phyloP scores from a whole-genome alignment of 2,113 vertebrate species.

The Sebastes fasciatus region DNA sequence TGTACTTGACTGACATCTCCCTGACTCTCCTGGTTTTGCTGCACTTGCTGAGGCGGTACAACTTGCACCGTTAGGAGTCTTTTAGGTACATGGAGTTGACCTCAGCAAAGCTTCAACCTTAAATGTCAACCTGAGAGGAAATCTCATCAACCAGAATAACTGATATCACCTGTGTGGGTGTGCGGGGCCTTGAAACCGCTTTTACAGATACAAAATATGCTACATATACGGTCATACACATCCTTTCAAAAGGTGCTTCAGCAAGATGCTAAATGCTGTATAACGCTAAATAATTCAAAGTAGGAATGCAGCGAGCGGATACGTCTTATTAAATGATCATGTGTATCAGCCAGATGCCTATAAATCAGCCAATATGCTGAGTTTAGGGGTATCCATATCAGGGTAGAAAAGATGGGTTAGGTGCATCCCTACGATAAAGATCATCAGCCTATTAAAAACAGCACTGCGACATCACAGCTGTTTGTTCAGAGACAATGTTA shows the following conservation, averaged over 20 bases:
- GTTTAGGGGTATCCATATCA: not conserved
- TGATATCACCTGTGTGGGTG: not conserved
- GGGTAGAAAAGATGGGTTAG: not conserved
- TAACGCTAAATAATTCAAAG: constrained; percentile 59
- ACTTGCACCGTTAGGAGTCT: not conserved
- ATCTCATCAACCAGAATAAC: constrained; percentile 2
- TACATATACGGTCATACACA: not conserved
- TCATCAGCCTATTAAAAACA: constrained; percentile 22
- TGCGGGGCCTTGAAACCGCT: not conserved
- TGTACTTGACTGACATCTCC: not conserved
- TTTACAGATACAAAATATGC: not conserved
- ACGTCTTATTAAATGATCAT: constrained; percentile 22
- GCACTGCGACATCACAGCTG: constrained; percentile 12
- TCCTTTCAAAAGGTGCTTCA: constrained; percentile 23
- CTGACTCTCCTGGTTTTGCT: not conserved
- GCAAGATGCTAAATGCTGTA: constrained; percentile 22
- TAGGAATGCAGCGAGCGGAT: constrained; percentile 27
- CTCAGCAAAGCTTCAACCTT: constrained; percentile 7
- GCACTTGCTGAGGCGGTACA: not conserved
- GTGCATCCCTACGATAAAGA: not conserved
- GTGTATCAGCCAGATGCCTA: constrained; percentile 3
- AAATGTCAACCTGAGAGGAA: not conserved
- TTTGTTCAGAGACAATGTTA: constrained; percentile 40
- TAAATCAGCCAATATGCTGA: not conserved
- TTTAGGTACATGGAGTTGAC: not conserved